A percentile compares a stretch with the other conserved stretches of the same genome.
phyloP scores from a whole-genome alignment of 1,140 invertebrate species.

The Lepidurus arcticus region DNA sequence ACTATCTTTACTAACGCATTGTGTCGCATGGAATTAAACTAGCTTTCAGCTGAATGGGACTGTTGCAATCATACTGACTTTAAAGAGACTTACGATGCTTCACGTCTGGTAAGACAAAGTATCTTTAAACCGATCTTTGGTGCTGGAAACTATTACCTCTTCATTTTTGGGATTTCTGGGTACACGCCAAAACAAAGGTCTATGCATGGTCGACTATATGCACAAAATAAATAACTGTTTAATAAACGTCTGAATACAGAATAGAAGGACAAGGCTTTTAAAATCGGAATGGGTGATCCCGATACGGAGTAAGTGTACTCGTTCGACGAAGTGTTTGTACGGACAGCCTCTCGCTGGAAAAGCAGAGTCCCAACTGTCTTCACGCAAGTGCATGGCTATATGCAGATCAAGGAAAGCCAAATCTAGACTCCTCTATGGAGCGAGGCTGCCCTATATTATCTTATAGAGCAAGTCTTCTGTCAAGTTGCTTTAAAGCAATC shows the following conservation, averaged over 20 bases:
- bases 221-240: neutral
- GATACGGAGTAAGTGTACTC: neutral
- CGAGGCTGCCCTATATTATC: conserved; percentile 12
- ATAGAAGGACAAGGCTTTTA: neutral
- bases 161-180: conserved; percentile 7
- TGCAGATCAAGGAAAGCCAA: conserved; percentile 20
- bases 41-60: too few relatives aligned
- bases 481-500: neutral
- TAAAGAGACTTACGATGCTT: too few relatives aligned
- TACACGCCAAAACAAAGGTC: conserved; percentile 13
- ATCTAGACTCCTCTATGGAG: neutral
- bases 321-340: neutral
- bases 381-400: conserved; percentile 21
- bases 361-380: conserved; percentile 4
- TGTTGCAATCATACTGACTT: too few relatives aligned
- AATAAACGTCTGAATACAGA: neutral
- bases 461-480: neutral
- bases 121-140: neutral
- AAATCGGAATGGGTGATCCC: neutral
- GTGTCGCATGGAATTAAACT: too few relatives aligned
- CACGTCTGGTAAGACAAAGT: neutral
- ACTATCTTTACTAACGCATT: too few relatives aligned
- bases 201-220: neutral
- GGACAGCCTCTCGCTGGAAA: conserved; percentile 17
- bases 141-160: neutral